Base-by-base conservation (phyloP, 2,797 vertebrate species). In the Falco peregrinus region DNA sequence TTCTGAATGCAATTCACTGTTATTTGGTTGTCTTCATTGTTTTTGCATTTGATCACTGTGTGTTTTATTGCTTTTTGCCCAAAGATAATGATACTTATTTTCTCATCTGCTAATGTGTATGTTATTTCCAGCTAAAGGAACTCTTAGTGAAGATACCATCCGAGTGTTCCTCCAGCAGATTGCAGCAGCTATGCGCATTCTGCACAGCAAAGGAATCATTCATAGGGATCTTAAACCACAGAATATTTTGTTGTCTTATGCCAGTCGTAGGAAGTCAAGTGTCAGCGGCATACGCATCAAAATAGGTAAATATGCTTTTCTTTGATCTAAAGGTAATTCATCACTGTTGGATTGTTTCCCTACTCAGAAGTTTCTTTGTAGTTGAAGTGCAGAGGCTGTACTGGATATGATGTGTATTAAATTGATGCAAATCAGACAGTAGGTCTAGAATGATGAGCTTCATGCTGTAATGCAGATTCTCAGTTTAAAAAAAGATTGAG, bases 141-240 rank as follows among this genome's bases (percentile, higher is more conserved):
- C 99, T 15, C 98, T 99, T 35, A 98, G 99, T 64, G 99, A 99
- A 97, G 99, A 99, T 61, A 99, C 99, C 3, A 98, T 99, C 97
- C 98, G 99, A 79, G 97, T 99, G 74, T 99, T 99, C 98, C 98
- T 99, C 68, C 99, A 99, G 98, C 99, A 99, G 98, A 99, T 99
- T 22, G 98, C 99, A 17, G 99, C 99, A 2, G 99, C 99, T 95
- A 99, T 99, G 99, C 98, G 98, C 18, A 98, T 99, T 90, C 98
- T 99, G 73, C 98, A 99, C 97, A 99, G 98, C 96, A 99, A 99
- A 97, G 99, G 99, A 69, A 99, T 99, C 96, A 99, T 99, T 96
- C 99, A 99, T 93, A 98, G 99, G 20, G 99, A 99, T 89, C 98
- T 99, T 35, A 99, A 99, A 76, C 99, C 99, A 5, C 99, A 99